Evolutionary conservation across 1,140 invertebrate genomes (phyloP).

Genomic region (Megalopta genalis): DNA sequence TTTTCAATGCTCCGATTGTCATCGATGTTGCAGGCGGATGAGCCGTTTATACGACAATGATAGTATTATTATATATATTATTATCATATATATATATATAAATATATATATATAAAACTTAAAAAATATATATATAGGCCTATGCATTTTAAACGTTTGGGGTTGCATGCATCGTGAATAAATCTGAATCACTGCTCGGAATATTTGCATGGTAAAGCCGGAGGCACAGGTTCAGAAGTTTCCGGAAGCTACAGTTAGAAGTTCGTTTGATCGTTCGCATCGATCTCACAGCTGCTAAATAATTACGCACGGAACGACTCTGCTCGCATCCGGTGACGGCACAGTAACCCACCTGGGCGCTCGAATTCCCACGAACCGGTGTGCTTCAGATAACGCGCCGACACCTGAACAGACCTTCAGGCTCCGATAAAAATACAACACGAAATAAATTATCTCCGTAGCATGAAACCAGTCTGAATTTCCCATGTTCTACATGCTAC

Average conservation of each 20-base stretch:
- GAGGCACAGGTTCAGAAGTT: background rate
- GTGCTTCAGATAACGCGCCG: background rate
- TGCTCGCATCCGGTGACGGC: slow-evolving; percentile 56
- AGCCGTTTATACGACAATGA: background rate
- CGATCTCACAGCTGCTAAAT: slow-evolving; percentile 55
- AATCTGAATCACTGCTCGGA: no score
- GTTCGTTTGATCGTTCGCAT: background rate
- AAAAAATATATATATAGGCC: no score
- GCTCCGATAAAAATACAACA: background rate
- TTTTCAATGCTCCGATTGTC: no score
- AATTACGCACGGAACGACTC: slow-evolving; percentile 43
- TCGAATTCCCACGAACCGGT: slow-evolving; percentile 39
- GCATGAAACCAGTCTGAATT: background rate
- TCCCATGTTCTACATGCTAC: no score
- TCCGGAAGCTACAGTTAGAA: background rate
- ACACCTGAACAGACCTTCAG: background rate
- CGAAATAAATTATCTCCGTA: background rate
- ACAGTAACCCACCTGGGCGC: slow-evolving; percentile 45
- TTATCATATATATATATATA: no score
- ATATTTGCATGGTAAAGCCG: no score
- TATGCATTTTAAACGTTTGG: no score
- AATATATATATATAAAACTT: no score
- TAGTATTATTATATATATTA: no score
- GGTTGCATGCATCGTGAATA: no score
- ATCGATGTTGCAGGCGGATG: background rate